Conservation (phyloP, 1,140 invertebrate species). For the Sinonovacula constricta region DNA sequence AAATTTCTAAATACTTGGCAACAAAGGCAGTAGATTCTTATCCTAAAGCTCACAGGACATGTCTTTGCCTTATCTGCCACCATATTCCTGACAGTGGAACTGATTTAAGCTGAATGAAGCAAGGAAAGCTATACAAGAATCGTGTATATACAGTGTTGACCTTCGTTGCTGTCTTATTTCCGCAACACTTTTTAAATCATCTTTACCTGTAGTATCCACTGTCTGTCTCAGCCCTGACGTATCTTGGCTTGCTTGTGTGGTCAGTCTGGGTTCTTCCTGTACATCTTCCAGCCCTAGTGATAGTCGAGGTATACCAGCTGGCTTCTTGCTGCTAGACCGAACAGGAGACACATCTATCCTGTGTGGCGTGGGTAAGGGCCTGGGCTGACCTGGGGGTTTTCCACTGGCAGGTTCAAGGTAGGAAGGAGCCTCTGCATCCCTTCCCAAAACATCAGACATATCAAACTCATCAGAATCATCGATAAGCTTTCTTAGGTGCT, state of each 20-base stretch:
- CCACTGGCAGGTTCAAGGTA: slow-evolving; percentile 3
- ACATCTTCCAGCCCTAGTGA: slow-evolving; percentile 34
- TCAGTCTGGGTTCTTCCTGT: slow-evolving; percentile 18
- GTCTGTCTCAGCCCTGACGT: slow-evolving; percentile 45
- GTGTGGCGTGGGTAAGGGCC: neutral
- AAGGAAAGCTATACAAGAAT: neutral
- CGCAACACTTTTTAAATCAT: too few species aligned
- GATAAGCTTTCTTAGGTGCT: too few species aligned
- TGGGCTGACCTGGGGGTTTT: neutral
- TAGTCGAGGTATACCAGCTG: neutral
- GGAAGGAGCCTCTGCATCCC: neutral
- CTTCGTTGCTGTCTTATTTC: too few species aligned
- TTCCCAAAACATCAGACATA: neutral
- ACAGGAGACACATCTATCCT: neutral
- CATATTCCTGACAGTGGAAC: too few species aligned
- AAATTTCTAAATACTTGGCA: too few species aligned
- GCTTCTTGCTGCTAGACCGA: too few species aligned
- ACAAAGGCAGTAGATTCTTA: too few species aligned
- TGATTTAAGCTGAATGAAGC: too few species aligned
- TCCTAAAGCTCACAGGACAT: too few species aligned
- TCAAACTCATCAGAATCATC: neutral
- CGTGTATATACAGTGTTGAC: too few species aligned
- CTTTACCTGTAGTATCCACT: slow-evolving; percentile 58
- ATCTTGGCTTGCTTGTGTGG: too few species aligned
- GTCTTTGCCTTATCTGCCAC: too few species aligned